Evolutionary conservation across 2,888 invertebrate genomes (phyloP).

Genomic region (Norana najaformis): DNA sequence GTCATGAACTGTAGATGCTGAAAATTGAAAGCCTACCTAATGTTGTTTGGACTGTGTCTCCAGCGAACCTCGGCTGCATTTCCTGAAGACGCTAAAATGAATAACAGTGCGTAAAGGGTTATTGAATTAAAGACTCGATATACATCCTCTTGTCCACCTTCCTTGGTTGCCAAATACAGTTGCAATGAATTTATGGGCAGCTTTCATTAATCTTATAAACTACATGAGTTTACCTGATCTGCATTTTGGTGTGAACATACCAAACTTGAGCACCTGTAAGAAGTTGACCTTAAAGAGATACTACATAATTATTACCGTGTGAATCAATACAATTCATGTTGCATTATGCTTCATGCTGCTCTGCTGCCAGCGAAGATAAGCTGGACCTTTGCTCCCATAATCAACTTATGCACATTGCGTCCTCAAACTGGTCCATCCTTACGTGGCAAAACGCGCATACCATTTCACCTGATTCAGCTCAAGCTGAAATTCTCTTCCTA

Average conservation of each 20-base stretch:
- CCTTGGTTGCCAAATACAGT: background rate
- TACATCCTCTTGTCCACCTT: background rate
- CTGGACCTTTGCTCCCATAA: background rate
- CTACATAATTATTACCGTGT: background rate
- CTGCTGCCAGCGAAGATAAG: background rate
- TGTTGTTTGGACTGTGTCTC: background rate
- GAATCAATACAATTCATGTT: background rate
- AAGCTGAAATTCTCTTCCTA: background rate
- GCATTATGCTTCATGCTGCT: background rate
- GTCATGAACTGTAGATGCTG: too few relatives aligned
- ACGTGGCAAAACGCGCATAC: background rate
- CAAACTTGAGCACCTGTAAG: background rate
- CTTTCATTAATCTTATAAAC: background rate
- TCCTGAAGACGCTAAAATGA: background rate
- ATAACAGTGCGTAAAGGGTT: background rate
- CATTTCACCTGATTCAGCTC: background rate
- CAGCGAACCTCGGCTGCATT: background rate
- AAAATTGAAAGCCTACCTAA: background rate
- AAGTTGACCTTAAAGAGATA: background rate
- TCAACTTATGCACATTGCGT: background rate
- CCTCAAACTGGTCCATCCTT: background rate
- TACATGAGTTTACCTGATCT: background rate
- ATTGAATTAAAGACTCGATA: background rate
- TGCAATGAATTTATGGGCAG: background rate
- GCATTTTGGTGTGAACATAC: background rate